A percentile compares a stretch with the other conserved stretches of the same genome.
Conservation (phyloP, 2,113 vertebrate species). For the Etheostoma cragini region DNA sequence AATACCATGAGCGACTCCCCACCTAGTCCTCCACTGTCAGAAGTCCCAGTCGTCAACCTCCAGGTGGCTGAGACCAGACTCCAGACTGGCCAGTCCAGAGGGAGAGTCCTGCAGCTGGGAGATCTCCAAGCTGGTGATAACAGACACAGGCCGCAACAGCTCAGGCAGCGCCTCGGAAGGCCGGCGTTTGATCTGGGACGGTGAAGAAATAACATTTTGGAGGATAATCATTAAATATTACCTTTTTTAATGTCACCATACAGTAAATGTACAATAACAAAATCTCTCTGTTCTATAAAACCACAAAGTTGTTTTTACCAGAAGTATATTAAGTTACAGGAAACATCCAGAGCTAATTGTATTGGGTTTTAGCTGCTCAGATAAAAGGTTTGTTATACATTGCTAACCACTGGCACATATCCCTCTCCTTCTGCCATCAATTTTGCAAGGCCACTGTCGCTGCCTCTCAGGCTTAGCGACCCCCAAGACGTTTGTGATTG, state of each 20-base stretch:
- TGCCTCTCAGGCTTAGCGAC: too few relatives aligned
- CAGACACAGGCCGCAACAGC: slow-evolving; percentile 90
- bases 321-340: background rate
- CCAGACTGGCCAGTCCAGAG: slow-evolving; percentile 89
- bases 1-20: slow-evolving; percentile 12
- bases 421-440: too few relatives aligned
- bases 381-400: background rate
- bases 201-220: background rate
- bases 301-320: background rate
- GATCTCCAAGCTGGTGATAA: slow-evolving; percentile 88
- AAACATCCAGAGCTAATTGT: background rate
- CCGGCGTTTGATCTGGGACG: slow-evolving; percentile 90
- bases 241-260: background rate
- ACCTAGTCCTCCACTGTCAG: slow-evolving; percentile 75
- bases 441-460: too few relatives aligned
- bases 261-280: background rate
- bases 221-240: too few relatives aligned
- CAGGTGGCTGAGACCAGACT: slow-evolving; percentile 91
- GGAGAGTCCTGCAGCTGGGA: slow-evolving; percentile 85
- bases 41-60: slow-evolving; percentile 99
- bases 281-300: background rate
- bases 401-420: too few relatives aligned
- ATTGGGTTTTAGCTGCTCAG: background rate
- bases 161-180: slow-evolving; percentile 94
- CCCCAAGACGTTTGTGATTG: too few relatives aligned